These are phyloP conservation scores for Drosophila histrio DNA, from an alignment of 2,888 invertebrate species.

Conservation along the genomic window DNA sequence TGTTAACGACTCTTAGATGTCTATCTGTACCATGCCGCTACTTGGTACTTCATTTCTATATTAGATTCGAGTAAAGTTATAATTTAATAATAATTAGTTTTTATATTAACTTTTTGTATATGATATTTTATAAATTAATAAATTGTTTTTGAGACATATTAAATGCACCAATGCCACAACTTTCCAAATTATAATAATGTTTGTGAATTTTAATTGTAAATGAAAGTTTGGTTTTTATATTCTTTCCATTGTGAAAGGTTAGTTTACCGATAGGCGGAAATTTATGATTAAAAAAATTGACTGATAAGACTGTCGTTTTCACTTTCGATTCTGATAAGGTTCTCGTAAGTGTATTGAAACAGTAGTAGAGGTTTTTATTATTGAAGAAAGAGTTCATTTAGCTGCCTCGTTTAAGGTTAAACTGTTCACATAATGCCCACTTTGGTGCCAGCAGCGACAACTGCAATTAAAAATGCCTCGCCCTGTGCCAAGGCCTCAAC, in stretches of 20 bases:
- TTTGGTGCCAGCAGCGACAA: slow-evolving; percentile 23
- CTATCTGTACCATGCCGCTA: neutral
- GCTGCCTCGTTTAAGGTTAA: slow-evolving; percentile 11
- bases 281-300: neutral
- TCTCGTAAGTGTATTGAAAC: neutral
- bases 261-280: slow-evolving; percentile 5
- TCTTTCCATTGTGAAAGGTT: slow-evolving; percentile 8
- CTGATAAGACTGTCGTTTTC: slow-evolving; percentile 8
- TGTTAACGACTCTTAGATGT: slow-evolving; percentile 7
- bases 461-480: slow-evolving; percentile 51
- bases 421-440: slow-evolving; percentile 26
- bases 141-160: neutral
- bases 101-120: too few relatives aligned
- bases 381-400: neutral
- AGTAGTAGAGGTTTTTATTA: neutral
- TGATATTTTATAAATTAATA: neutral
- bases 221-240: neutral
- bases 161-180: neutral
- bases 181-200: neutral
- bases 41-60: neutral
- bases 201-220: neutral
- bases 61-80: too few relatives aligned
- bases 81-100: too few relatives aligned
- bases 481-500: slow-evolving; percentile 39
- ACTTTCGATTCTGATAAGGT: slow-evolving; percentile 10